Evolutionary conservation across 2,113 vertebrate species (phyloP).

Genomic region (Xyrauchen texanus): DNA sequence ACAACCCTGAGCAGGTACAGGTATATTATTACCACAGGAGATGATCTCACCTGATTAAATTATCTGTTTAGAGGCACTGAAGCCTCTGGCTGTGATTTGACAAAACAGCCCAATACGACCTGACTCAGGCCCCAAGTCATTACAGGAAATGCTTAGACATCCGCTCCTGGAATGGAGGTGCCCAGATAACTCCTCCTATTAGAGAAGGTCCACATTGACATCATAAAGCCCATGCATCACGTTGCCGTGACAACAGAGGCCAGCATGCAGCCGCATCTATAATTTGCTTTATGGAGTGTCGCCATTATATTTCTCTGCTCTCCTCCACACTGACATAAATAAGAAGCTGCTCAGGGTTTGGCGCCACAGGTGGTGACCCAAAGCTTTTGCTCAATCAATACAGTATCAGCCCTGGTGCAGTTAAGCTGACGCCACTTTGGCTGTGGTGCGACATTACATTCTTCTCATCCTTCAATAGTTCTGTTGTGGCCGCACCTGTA

Average conservation of each 20-base stretch:
- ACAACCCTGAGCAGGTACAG: constrained; percentile 87
- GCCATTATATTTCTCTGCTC: constrained; percentile 31
- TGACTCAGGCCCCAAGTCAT: constrained; percentile 50
- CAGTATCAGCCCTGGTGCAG: constrained; percentile 21
- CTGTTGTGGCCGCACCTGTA: constrained; percentile 3
- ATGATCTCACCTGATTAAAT: constrained; percentile 31
- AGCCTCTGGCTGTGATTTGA: neutral
- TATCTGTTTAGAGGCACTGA: constrained; percentile 20
- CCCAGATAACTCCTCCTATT: constrained; percentile 27
- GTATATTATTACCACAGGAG: constrained; percentile 26
- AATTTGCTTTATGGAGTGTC: constrained; percentile 50
- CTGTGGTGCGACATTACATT: constrained; percentile 17
- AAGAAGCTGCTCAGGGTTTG: constrained; percentile 48
- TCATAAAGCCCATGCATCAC: constrained; percentile 39
- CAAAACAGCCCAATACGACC: constrained; percentile 14
- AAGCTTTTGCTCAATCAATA: constrained; percentile 44
- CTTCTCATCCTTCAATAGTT: constrained; percentile 13
- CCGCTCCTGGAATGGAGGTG: neutral
- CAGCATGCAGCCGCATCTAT: constrained; percentile 42
- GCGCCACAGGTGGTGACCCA: constrained; percentile 52
- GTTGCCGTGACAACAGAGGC: constrained; percentile 40
- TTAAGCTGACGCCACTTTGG: constrained; percentile 26
- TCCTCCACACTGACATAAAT: constrained; percentile 55
- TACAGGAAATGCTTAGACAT: constrained; percentile 51
- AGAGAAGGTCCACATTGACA: constrained; percentile 25